Evolutionary conservation across 2,113 vertebrate species (phyloP), one percentile per base, ranked within the genome.

Genomic region (Peromyscus polionotus): DNA sequence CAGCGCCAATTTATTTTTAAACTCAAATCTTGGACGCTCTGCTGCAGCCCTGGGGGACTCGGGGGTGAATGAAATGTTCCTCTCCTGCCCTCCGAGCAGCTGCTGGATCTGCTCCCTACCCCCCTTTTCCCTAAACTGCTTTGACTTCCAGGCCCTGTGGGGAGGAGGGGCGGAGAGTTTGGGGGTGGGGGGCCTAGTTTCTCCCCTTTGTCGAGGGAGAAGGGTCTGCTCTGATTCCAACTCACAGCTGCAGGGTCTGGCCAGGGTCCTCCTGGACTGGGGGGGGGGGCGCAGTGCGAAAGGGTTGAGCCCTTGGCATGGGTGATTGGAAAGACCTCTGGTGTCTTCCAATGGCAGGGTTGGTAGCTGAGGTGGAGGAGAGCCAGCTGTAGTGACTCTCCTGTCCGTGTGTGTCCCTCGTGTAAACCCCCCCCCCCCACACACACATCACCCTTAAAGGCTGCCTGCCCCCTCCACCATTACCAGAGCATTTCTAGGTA

Each of bases 1-100:
- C 91, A 95, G 91, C 77, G 61, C 61, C 68, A 85, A 81, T 91
- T 98, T 97, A 98, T 98, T 98, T 98, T 98, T 98, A 97, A 97
- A 95, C 96, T 97, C 95, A 92, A 68, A 90, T 98, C 97, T 97
- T 95, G 96, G 98, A 92, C 20, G 1, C 2, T 11, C 76, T 87
- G 72, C 91, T 70, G 95, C 73, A 96, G 96, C 95, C 97, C 94
- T 97, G 79, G 94, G 97, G 97, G 91, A 97, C 93, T 57, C 6
- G 0, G 96, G 96, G 96, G 97, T 98, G 96, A 97, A 97, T 97
- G 97, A 97, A 97, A 97, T 95, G 72, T 94, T 96, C 91, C 87
- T 94, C 70, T 68, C 68, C 24, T 80, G 88, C 94, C 95, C 97
- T 83, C 24, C 84, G 88, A 96, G 85, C 93, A 96, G 91, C 90